These are phyloP conservation scores for Cotesia typhae DNA, from an alignment of 1,140 invertebrate genomes.

Conservation along the genomic window DNA sequence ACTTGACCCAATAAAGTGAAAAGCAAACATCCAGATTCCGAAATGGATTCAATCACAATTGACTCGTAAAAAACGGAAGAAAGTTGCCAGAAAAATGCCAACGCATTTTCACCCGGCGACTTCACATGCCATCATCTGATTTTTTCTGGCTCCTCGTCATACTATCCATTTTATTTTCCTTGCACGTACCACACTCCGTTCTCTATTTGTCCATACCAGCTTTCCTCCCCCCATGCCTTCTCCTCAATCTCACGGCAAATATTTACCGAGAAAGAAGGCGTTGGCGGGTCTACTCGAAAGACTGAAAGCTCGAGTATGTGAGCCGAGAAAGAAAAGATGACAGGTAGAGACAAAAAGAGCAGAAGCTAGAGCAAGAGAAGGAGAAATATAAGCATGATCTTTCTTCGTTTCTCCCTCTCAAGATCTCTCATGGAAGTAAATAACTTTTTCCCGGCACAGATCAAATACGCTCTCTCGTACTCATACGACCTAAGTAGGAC, in stretches of 20 bases:
- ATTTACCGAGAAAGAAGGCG: slow-evolving; percentile 21
- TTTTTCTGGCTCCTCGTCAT: slow-evolving; percentile 3
- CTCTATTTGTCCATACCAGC: slow-evolving; percentile 17
- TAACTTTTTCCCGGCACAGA: slow-evolving; percentile 18
- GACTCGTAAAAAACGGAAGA: slow-evolving; percentile 4
- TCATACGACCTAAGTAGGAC: no score
- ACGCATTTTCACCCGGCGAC: not conserved
- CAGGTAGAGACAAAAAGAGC: not conserved
- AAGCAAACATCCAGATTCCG: no score
- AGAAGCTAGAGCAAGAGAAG: not conserved
- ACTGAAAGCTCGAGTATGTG: slow-evolving; percentile 2
- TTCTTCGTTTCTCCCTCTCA: slow-evolving; percentile 3
- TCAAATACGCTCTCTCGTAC: slow-evolving; percentile 10
- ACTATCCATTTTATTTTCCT: slow-evolving; percentile 14
- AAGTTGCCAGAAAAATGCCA: slow-evolving; percentile 9
- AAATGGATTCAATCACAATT: slow-evolving; percentile 11
- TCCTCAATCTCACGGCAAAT: slow-evolving; percentile 25
- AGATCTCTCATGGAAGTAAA: slow-evolving; percentile 24
- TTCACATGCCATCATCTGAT: not conserved
- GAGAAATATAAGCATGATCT: slow-evolving; percentile 11
- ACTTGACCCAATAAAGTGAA: no score
- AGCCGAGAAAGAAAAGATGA: slow-evolving; percentile 37
- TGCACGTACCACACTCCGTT: slow-evolving; percentile 24
- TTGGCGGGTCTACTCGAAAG: not conserved
- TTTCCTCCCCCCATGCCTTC: not conserved